Base-by-base conservation (phyloP, 2,797 vertebrate species). In the Cetoscarus ocellatus region DNA sequence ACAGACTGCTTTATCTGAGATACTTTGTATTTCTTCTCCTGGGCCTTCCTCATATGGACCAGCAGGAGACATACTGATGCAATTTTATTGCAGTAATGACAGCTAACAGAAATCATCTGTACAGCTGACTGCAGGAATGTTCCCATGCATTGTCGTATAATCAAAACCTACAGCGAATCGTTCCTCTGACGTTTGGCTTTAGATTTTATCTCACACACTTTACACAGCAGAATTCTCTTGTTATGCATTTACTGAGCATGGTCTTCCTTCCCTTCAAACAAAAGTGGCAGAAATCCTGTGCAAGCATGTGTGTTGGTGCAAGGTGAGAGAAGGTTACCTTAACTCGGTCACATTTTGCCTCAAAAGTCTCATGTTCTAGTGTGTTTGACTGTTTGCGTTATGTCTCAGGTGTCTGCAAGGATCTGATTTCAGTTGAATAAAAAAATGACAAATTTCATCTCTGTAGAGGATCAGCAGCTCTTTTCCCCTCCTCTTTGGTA, bases 191-290 rank as follows among this genome's bases (percentile, higher is more conserved):
- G 54, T 71, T 82, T 57, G 34, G 42, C 73, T 61, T 77, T 61
- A 58, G 57, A 75, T 78, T 63, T 79, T 50, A 67, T 77, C 73
- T 81, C 49, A 15, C 42, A 48, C 40, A 53, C 72, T 54, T 73
- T 10, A 50, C 47, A 19, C 49, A 62, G 58, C 15, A 71, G 42
- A 5, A 2, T 15, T 48, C 50, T 27, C 13, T 51, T 34, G 48
- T 47, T 7, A 14, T 15, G 43, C 9, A 19, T 55, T 53, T 15
- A 54, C 13, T 36, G 48, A 17, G 43, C 10, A 52, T 36, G 63
- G 3, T 15, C 67, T 42, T 43, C 36, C 50, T 60, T 70, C 57
- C 57, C 52, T 1, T 2, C 5, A 8, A 12, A 12, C 1, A 44
- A 44, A 44, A 12, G 18, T 12, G 10, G 49, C 7, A n/a, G 19